These are phyloP conservation scores for Megaceryle alcyon DNA, from an alignment of 2,797 vertebrate genomes.

Conservation along the genomic window DNA sequence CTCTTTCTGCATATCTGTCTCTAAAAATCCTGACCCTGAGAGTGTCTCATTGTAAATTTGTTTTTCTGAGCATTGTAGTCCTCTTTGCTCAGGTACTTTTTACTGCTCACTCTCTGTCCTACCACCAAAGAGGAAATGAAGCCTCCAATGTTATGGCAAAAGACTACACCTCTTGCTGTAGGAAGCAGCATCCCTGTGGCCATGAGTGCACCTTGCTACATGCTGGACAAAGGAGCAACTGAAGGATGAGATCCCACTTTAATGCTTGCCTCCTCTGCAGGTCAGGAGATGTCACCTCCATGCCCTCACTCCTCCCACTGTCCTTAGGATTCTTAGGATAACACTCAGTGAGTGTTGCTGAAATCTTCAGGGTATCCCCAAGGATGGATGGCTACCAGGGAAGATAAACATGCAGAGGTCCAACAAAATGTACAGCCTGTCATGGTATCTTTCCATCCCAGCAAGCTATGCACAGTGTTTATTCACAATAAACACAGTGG, in stretches of 20 bases:
- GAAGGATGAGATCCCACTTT: neutral
- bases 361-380: neutral
- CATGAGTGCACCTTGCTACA: neutral
- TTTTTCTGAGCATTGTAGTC: neutral
- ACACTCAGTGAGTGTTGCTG: neutral
- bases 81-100: neutral
- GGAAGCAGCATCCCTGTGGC: neutral
- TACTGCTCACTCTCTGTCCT: neutral
- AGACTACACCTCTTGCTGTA: neutral
- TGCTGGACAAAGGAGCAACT: fast-evolving
- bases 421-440: neutral
- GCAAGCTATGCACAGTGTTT: neutral
- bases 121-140: neutral
- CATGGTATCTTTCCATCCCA: neutral
- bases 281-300: neutral
- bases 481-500: neutral
- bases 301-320: fast-evolving
- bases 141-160: neutral
- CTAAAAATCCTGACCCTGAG: neutral
- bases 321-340: neutral
- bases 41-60: neutral
- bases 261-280: neutral
- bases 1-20: neutral
- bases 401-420: neutral
- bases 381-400: neutral